Percentiles rank a stretch among this genome's conserved stretches.
phyloP scores from a whole-genome alignment of 2,888 invertebrate species.

The Tortrix viridana region DNA sequence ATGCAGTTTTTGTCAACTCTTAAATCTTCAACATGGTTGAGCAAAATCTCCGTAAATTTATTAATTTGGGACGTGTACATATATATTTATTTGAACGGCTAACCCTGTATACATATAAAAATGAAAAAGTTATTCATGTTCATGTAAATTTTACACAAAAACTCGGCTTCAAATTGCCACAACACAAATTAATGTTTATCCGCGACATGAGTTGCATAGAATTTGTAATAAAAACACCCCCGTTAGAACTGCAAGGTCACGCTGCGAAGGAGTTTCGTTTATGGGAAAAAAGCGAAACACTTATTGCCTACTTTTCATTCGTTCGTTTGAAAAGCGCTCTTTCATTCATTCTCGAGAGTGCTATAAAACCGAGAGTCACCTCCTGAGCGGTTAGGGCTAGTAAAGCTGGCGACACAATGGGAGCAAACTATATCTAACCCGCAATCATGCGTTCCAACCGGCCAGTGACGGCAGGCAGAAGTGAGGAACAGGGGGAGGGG shows the following conservation, averaged over 20 bases:
- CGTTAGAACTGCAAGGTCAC: constrained; percentile 25
- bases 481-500: too few species aligned
- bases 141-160: not conserved
- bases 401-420: constrained; percentile 47
- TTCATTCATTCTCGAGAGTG: constrained; percentile 46
- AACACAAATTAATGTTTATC: constrained; percentile 27
- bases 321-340: constrained; percentile 43
- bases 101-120: too few species aligned
- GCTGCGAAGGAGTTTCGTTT: constrained; percentile 34
- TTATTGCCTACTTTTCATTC: constrained; percentile 42
- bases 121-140: not conserved
- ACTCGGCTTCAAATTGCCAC: constrained; percentile 2
- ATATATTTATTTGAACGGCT: too few species aligned
- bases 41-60: too few species aligned
- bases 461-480: too few species aligned
- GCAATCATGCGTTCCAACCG: not conserved
- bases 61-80: too few species aligned
- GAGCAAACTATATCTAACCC: constrained; percentile 27
- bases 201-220: constrained; percentile 26
- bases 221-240: constrained; percentile 22
- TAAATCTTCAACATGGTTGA: too few species aligned
- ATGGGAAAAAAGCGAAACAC: constrained; percentile 38
- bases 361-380: constrained; percentile 71
- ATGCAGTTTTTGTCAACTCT: too few species aligned
- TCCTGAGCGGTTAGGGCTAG: constrained; percentile 60